A percentile compares a stretch with the other conserved stretches of the same genome.
Evolutionary conservation across 2,797 vertebrate species (phyloP).

Genomic region (Crenichthys baileyi): DNA sequence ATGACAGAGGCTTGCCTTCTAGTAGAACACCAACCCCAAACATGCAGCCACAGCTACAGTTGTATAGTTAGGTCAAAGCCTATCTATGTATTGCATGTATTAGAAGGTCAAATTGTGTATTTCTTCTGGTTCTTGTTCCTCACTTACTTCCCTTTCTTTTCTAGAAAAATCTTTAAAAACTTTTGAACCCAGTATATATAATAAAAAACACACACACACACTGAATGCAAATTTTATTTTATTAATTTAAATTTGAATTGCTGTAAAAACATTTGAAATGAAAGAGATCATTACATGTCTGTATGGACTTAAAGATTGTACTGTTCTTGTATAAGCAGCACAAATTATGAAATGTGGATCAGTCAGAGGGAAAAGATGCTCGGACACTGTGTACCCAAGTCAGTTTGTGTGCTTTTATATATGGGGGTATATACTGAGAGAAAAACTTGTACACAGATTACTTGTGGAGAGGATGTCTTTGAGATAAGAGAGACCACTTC

Average conservation of each 20-base stretch:
- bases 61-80: background rate
- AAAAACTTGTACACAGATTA: slow-evolving; percentile 38
- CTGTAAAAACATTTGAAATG: background rate
- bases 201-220: no score
- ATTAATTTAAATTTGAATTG: background rate
- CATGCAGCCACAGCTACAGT: background rate
- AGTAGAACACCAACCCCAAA: background rate
- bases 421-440: background rate
- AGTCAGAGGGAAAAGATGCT: slow-evolving; percentile 27
- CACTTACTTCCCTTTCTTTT: background rate
- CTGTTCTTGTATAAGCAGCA: slow-evolving; percentile 5
- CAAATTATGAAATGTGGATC: slow-evolving; percentile 50
- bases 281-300: background rate
- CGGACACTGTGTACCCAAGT: slow-evolving; percentile 5
- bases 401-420: slow-evolving; percentile 5
- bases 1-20: background rate
- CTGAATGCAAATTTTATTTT: background rate
- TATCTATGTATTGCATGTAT: background rate
- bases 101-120: no score
- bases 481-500: slow-evolving; percentile 42
- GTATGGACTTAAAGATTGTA: background rate
- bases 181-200: no score
- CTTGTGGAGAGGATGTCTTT: slow-evolving; percentile 38
- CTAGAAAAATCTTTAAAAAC: background rate
- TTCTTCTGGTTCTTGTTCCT: background rate